Conservation (phyloP, 2,113 vertebrate species). For the Sialia sialis region DNA sequence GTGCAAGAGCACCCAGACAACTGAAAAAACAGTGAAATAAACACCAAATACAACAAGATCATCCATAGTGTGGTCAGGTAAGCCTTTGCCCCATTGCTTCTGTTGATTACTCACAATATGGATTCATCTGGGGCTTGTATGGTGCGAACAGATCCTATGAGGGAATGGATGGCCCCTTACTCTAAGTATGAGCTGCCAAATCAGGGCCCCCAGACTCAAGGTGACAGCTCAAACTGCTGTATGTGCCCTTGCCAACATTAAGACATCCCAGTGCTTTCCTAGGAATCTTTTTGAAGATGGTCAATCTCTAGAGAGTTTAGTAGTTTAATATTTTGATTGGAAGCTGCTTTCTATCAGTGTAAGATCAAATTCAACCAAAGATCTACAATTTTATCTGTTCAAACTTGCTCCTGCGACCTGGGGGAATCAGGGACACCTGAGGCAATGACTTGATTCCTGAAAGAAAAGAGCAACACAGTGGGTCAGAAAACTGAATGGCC, state of each 20-base stretch:
- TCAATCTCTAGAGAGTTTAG: neutral
- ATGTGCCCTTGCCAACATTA: neutral
- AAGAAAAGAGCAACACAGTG: neutral
- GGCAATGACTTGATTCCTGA: neutral
- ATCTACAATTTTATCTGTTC: neutral
- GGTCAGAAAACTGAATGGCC: neutral
- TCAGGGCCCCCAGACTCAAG: neutral
- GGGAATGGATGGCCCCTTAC: accelerated
- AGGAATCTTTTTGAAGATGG: neutral
- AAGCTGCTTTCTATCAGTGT: neutral
- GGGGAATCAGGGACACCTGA: neutral
- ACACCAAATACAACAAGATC: neutral
- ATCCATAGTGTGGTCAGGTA: accelerated
- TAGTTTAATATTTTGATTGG: neutral
- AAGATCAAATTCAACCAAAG: neutral
- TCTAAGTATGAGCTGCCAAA: neutral
- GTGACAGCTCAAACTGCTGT: neutral
- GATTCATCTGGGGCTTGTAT: neutral
- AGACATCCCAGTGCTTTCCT: neutral
- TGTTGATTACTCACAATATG: neutral
- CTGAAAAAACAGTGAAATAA: neutral
- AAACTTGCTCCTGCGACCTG: neutral
- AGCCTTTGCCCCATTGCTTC: neutral
- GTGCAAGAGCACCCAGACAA: neutral
- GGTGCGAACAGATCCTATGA: neutral